phyloP scores from a whole-genome alignment of 2,888 invertebrate genomes.

The Theretra japonica region DNA sequence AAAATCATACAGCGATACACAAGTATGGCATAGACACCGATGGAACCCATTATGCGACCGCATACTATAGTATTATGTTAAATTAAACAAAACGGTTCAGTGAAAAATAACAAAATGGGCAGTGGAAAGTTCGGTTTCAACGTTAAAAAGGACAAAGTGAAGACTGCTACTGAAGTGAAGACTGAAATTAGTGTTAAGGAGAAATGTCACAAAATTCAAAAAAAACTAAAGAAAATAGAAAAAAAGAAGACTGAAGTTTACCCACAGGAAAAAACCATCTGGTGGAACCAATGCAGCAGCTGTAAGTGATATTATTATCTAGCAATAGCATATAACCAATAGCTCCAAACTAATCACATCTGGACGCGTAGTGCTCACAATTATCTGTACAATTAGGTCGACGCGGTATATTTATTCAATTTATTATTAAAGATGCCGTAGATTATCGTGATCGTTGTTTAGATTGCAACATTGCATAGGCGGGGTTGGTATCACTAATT shows the following conservation, averaged over 20 bases:
- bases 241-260: constrained; percentile 76
- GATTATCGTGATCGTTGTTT: constrained; percentile 27
- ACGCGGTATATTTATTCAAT: constrained; percentile 36
- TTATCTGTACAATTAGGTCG: constrained; percentile 34
- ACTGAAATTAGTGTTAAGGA: constrained; percentile 82
- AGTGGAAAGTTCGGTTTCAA: constrained; percentile 78
- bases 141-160: constrained; percentile 76
- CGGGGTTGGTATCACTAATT: constrained; percentile 22
- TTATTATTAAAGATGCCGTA: constrained; percentile 30
- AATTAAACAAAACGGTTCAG: constrained; percentile 45
- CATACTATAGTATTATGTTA: constrained; percentile 40
- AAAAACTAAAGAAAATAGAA: constrained; percentile 81
- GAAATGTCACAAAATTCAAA: constrained; percentile 77
- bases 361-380: background rate
- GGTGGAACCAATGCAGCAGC: constrained; percentile 82
- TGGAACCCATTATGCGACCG: constrained; percentile 54
- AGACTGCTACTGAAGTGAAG: constrained; percentile 61
- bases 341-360: background rate
- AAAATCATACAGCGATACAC: constrained; percentile 50
- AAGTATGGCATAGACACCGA: constrained; percentile 54
- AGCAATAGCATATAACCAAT: background rate
- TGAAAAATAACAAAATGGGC: constrained; percentile 72
- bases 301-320: constrained; percentile 64
- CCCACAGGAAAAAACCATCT: constrained; percentile 76
- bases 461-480: constrained; percentile 9